Evolutionary conservation across 2,797 vertebrate species (phyloP).

Genomic region (Schizopygopsis pylzovi): DNA sequence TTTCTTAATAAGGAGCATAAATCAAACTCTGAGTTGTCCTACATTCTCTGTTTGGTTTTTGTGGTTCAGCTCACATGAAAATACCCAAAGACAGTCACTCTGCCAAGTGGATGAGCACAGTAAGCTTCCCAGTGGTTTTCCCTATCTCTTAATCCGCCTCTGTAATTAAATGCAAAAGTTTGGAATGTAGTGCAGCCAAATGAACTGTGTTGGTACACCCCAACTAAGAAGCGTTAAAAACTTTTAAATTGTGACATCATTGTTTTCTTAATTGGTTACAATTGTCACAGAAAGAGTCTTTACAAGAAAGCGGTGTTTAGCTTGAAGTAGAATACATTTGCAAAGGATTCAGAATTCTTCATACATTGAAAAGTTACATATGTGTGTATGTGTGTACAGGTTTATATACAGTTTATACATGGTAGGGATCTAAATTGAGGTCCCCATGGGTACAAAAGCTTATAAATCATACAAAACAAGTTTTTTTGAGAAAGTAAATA

Average conservation of each 20-base stretch:
- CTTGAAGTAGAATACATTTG: background rate
- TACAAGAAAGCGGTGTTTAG: background rate
- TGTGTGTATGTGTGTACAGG: too few relatives aligned
- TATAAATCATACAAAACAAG: too few relatives aligned
- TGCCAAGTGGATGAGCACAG: slow-evolving; percentile 12
- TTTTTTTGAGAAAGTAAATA: too few relatives aligned
- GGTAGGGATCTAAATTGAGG: too few relatives aligned
- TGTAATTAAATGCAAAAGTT: slow-evolving; percentile 10
- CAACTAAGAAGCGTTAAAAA: background rate
- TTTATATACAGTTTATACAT: too few relatives aligned
- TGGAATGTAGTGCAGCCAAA: background rate
- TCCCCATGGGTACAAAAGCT: too few relatives aligned
- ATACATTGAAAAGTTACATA: background rate
- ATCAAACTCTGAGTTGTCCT: slow-evolving; percentile 51
- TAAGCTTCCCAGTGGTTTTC: background rate
- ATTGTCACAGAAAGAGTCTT: background rate
- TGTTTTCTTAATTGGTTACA: background rate
- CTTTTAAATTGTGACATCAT: background rate
- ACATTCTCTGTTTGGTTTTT: slow-evolving; percentile 35
- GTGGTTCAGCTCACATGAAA: slow-evolving; percentile 31
- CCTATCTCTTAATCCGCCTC: background rate
- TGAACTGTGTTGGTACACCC: background rate
- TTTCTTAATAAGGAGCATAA: slow-evolving; percentile 52
- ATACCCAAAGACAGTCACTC: slow-evolving; percentile 12
- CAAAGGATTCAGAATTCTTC: background rate